Conservation (phyloP, 92 coral and sea anemone genomes). For the Pocillopora meandrina region DNA sequence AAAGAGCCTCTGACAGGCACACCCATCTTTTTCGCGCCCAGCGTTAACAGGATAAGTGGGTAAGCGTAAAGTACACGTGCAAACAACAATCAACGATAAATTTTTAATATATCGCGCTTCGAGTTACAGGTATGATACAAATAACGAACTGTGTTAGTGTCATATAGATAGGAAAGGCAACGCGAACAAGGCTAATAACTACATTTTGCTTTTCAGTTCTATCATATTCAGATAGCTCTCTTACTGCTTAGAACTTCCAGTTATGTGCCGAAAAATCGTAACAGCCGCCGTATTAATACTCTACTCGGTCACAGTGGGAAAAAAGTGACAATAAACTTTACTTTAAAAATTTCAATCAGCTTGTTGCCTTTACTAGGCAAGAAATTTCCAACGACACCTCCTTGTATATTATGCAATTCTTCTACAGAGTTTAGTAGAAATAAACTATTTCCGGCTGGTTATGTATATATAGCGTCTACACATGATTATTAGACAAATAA, state of each 20-base stretch:
- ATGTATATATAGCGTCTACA: neutral
- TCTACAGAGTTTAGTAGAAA: neutral
- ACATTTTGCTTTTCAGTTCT: neutral
- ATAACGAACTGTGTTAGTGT: neutral
- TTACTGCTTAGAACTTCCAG: too few relatives aligned
- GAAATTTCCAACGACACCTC: neutral
- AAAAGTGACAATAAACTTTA: too few relatives aligned
- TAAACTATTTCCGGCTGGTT: neutral
- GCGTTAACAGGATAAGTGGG: neutral
- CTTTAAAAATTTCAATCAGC: too few relatives aligned
- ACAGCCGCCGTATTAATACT: neutral
- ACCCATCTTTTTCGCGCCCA: neutral
- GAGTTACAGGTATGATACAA: conserved; percentile 3
- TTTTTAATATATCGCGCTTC: conserved; percentile 29
- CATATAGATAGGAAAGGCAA: neutral
- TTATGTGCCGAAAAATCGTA: neutral
- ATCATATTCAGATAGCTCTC: neutral
- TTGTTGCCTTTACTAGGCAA: too few relatives aligned
- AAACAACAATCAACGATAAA: conserved; percentile 4
- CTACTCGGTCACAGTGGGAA: neutral
- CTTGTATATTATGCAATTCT: neutral
- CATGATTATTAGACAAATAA: neutral
- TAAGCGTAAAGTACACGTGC: neutral
- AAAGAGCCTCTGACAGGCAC: neutral
- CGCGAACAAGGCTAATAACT: neutral